A percentile compares a stretch with the other conserved stretches of the same genome.
Evolutionary conservation across 2,888 invertebrate species (phyloP).

Genomic region (Pandemis cinnamomeana): DNA sequence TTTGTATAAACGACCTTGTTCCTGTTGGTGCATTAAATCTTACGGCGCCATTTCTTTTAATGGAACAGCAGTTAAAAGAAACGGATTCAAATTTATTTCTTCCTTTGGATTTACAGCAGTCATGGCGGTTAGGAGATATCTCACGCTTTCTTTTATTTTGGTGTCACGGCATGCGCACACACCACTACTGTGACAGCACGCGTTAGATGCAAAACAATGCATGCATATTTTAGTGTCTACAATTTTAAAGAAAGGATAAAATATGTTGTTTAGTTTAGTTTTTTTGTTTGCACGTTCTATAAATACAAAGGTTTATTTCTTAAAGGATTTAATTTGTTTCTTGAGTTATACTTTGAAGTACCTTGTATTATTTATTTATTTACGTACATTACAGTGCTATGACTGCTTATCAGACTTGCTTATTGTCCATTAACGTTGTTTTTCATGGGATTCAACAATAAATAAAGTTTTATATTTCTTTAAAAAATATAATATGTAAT

Average conservation of each 20-base stretch:
- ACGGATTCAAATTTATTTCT: conserved; percentile 14
- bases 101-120: conserved; percentile 42
- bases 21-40: neutral
- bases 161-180: conserved; percentile 59
- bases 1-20: neutral
- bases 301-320: conserved; percentile 1
- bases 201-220: conserved; percentile 39
- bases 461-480: neutral
- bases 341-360: conserved; percentile 1
- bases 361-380: neutral
- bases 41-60: conserved; percentile 2
- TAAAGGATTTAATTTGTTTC: neutral
- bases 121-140: conserved; percentile 53
- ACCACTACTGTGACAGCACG: conserved; percentile 59
- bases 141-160: conserved; percentile 71
- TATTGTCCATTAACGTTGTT: neutral
- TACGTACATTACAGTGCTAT: neutral
- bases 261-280: neutral
- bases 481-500: too few species aligned
- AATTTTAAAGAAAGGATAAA: conserved; percentile 6
- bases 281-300: conserved; percentile 3
- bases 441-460: neutral
- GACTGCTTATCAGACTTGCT: neutral
- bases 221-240: conserved; percentile 33
- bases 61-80: conserved; percentile 11